Evolutionary conservation across 2,888 invertebrate species (phyloP), one percentile per base, ranked within the genome.

Genomic region (Pseudanteris insignis): DNA sequence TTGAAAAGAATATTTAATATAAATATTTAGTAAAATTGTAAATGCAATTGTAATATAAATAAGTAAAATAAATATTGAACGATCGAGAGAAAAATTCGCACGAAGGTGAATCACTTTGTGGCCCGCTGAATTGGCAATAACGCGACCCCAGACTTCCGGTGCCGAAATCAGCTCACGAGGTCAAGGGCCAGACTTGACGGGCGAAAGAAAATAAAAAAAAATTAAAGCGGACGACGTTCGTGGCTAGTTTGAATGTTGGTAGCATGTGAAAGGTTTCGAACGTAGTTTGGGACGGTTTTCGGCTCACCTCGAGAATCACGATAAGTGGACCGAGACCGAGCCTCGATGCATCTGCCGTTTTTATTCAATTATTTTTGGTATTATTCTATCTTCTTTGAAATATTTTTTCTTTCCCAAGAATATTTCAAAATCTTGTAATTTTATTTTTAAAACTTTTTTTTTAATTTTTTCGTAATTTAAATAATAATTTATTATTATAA

Each of bases 261-360:
- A n/a, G n/a, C n/a, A 37, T 32, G 54, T 60, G 54, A 54, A 54
- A 53, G 60, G 53, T 60, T 48, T 21, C 13, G 38, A n/a, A n/a
- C n/a, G n/a, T n/a, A n/a, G n/a, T n/a, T n/a, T n/a, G n/a, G n/a
- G n/a, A n/a, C n/a, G n/a, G n/a, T n/a, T n/a, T 38, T 43, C 58
- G 38, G 26, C 37, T 53, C 24, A 37, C 43, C 53, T 43, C 53
- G 30, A 12, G 24, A 53, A 36, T 53, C 43, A 53, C 47, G 48
- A 53, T 60, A 60, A 60, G 60, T 60, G 60, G 53, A 60, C 59
- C 59, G 59, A 46, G 53, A 51, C 58, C 12, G 36, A 51, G 51
- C 34, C 33, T 30, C 29, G 48, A 38, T 51, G 44, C 37, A 48
- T 57, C 48, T n/a, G n/a, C n/a, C n/a, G n/a, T n/a, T n/a, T n/a